Percentiles rank a stretch among this genome's conserved stretches.
Conservation (phyloP, 2,797 vertebrate genomes). For the Halcyon badia region DNA sequence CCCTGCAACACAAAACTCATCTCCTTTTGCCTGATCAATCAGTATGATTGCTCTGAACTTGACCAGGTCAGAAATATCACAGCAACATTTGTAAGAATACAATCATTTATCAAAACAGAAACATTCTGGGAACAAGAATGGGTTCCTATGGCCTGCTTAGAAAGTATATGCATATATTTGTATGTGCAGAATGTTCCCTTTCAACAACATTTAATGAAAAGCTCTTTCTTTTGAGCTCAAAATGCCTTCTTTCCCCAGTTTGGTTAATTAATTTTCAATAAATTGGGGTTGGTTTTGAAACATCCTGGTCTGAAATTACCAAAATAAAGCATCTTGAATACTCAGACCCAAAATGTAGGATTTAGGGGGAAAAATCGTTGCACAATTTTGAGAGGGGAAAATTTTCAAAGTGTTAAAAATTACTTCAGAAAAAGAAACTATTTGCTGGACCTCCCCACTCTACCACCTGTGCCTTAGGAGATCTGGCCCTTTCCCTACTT, state of each 20-base stretch:
- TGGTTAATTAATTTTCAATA: not conserved
- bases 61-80: not conserved
- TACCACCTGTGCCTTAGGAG: not conserved
- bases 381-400: not conserved
- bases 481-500: not conserved
- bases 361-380: fast-evolving
- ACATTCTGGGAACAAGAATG: not conserved
- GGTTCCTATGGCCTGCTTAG: not conserved
- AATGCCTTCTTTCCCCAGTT: not conserved
- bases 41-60: not conserved
- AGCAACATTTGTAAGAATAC: not conserved
- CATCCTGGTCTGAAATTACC: not conserved
- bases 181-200: not conserved
- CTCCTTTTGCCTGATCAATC: not conserved
- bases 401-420: not conserved
- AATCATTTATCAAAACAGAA: not conserved
- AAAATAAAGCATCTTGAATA: not conserved
- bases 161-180: not conserved
- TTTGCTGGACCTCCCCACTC: not conserved
- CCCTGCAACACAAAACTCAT: fast-evolving
- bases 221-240: not conserved
- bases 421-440: not conserved
- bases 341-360: not conserved
- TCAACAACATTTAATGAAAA: not conserved
- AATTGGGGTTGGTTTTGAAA: not conserved